phyloP scores from a whole-genome alignment of 2,888 invertebrate species.

The Tubulanus polymorphus region DNA sequence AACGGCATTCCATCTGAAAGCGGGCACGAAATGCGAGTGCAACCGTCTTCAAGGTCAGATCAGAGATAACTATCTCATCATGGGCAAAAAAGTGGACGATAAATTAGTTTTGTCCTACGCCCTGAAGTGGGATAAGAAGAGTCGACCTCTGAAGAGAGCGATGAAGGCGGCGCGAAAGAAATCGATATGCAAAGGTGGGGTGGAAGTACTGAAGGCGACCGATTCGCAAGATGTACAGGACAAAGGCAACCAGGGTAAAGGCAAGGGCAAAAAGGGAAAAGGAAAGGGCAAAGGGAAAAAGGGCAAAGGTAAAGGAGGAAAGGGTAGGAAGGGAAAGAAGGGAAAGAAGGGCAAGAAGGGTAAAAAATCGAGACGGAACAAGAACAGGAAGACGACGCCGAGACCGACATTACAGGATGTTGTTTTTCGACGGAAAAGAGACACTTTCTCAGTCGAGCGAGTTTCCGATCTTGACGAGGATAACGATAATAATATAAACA shows the following conservation, averaged over 20 bases:
- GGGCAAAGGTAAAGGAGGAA: neutral
- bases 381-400: no score
- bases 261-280: constrained; percentile 1
- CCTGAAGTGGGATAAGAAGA: constrained; percentile 19
- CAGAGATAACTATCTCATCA: constrained; percentile 18
- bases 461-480: no score
- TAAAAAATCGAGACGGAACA: no score
- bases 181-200: constrained; percentile 22
- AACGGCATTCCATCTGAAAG: constrained; percentile 20
- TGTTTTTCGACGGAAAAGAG: no score
- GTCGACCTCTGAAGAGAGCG: constrained; percentile 23
- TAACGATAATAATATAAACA: no score
- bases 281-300: neutral
- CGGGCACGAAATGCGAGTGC: constrained; percentile 22
- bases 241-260: neutral
- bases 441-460: no score
- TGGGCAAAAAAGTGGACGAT: constrained; percentile 23
- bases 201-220: neutral
- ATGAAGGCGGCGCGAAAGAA: constrained; percentile 23
- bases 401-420: no score
- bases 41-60: constrained; percentile 15
- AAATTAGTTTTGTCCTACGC: constrained; percentile 20
- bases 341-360: no score
- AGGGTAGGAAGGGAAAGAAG: neutral
- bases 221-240: constrained; percentile 3